These are phyloP conservation scores for Oligia latruncula DNA, from an alignment of 2,888 invertebrate species.

Conservation along the genomic window DNA sequence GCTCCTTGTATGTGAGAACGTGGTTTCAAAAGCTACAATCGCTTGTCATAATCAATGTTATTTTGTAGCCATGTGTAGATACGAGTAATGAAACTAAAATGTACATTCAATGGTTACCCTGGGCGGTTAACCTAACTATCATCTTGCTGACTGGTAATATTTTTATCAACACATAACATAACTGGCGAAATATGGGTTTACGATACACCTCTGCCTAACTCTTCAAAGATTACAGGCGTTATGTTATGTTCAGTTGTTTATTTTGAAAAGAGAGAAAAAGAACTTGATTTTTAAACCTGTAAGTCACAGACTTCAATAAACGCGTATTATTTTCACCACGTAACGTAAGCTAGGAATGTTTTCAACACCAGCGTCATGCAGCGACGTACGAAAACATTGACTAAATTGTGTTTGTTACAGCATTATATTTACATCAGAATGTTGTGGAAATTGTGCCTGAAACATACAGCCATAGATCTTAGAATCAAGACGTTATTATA, in stretches of 20 bases:
- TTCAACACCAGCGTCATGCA: conserved; percentile 15
- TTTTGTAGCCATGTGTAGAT: background rate
- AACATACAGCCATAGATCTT: conserved; percentile 20
- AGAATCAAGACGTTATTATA: conserved; percentile 11
- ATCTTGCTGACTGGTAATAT: too few relatives aligned
- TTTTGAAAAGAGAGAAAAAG: background rate
- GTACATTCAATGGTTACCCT: background rate
- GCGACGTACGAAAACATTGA: conserved; percentile 34
- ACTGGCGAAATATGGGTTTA: too few relatives aligned
- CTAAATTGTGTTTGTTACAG: conserved; percentile 44
- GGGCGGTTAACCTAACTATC: too few relatives aligned
- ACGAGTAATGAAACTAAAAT: background rate
- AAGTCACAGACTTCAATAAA: background rate
- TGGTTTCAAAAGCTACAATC: background rate
- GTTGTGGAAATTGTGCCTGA: conserved; percentile 28
- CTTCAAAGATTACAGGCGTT: too few relatives aligned
- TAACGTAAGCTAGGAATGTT: conserved; percentile 40
- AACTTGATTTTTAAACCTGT: background rate
- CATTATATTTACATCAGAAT: conserved; percentile 32
- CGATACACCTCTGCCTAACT: too few relatives aligned
- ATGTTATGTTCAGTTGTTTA: too few relatives aligned
- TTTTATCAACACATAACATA: too few relatives aligned
- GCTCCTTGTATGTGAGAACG: background rate
- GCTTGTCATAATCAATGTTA: background rate
- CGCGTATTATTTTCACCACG: background rate